phyloP scores from a whole-genome alignment of 2,797 vertebrate species.

The Argyrosomus regius region DNA sequence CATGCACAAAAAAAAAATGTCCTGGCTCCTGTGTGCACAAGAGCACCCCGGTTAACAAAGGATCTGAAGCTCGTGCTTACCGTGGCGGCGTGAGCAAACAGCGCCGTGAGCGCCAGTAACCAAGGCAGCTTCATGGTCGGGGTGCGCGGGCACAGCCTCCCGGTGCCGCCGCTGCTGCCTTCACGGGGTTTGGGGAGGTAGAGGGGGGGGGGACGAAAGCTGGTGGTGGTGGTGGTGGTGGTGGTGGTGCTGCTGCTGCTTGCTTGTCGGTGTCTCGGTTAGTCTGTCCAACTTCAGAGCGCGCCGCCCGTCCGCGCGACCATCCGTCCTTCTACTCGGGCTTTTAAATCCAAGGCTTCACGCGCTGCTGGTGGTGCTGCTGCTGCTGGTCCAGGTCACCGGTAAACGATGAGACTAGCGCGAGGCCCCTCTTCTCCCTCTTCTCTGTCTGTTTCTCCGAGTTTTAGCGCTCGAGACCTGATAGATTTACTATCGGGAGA shows the following conservation, averaged over 20 bases:
- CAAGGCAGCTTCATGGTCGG: conserved; percentile 85
- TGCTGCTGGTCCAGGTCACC: conserved; percentile 49
- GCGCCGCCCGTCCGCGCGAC: conserved; percentile 70
- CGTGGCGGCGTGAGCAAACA: conserved; percentile 81
- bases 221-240: neutral
- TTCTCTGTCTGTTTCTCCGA: conserved; percentile 53
- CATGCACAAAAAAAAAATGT: neutral
- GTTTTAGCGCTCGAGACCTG: conserved; percentile 62
- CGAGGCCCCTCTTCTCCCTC: conserved; percentile 56
- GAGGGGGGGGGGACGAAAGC: conserved; percentile 46
- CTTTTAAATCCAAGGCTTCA: conserved; percentile 77
- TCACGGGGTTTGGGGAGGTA: conserved; percentile 32
- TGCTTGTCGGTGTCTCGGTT: conserved; percentile 63
- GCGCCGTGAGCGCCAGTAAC: conserved; percentile 81
- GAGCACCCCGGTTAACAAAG: conserved; percentile 75
- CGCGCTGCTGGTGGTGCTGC: conserved; percentile 35
- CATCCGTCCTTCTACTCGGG: conserved; percentile 72
- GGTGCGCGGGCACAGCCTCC: conserved; percentile 76
- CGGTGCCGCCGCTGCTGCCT: conserved; percentile 76
- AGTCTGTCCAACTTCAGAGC: conserved; percentile 80
- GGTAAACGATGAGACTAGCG: conserved; percentile 24
- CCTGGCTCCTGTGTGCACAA: conserved; percentile 3
- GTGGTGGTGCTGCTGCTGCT: conserved; percentile 32
- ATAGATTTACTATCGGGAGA: conserved; percentile 79
- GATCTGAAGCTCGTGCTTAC: conserved; percentile 75